phyloP scores from a whole-genome alignment of 2,113 vertebrate species.

The Mobula hypostoma region DNA sequence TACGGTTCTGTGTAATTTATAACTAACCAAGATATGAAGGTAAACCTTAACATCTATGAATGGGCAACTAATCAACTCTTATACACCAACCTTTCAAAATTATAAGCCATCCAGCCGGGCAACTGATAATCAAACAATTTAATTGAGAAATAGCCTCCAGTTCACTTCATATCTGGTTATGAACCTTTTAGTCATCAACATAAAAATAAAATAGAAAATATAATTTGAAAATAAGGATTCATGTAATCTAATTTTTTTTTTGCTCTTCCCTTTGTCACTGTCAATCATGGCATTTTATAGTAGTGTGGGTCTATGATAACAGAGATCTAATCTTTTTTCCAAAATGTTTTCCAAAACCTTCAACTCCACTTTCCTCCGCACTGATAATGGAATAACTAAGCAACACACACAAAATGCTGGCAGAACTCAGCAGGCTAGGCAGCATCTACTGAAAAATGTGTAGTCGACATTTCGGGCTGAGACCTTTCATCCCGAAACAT shows the following conservation, averaged over 20 bases:
- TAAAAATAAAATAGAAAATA: not conserved
- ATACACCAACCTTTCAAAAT: constrained; percentile 9
- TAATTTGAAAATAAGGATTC: not conserved
- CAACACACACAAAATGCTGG: too few species aligned
- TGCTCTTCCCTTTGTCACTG: not conserved
- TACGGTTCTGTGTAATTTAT: constrained; percentile 6
- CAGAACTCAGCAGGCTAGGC: too few species aligned
- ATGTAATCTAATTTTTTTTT: not conserved
- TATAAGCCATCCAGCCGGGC: not conserved
- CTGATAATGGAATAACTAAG: not conserved
- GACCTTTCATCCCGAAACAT: too few species aligned
- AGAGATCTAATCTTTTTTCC: not conserved
- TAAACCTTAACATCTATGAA: not conserved
- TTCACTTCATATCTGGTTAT: not conserved
- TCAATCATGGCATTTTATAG: not conserved
- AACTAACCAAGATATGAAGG: not conserved
- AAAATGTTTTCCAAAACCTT: not conserved
- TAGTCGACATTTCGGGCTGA: too few species aligned
- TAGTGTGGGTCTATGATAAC: not conserved
- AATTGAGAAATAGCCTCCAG: constrained; percentile 6
- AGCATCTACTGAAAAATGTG: too few species aligned
- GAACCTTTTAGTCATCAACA: constrained; percentile 20
- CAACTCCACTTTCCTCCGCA: not conserved
- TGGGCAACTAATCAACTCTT: not conserved
- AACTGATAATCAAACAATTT: constrained; percentile 6